Conservation (phyloP, 2,113 vertebrate species). For the Varanus salvator region DNA sequence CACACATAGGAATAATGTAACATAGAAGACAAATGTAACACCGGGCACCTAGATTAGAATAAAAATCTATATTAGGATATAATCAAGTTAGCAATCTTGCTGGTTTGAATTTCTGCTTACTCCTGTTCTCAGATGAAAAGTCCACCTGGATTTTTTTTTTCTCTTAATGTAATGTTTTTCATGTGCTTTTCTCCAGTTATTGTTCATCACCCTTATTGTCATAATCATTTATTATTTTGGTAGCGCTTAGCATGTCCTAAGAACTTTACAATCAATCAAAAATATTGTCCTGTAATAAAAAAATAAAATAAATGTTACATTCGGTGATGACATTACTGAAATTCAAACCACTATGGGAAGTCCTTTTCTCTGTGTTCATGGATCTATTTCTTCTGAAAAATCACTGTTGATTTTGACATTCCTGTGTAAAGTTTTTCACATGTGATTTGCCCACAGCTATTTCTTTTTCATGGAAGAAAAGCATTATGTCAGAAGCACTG, state of each 20-base stretch:
- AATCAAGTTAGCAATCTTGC: background rate
- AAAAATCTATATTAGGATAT: constrained; percentile 1
- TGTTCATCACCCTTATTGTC: background rate
- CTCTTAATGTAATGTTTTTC: background rate
- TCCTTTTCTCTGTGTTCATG: background rate
- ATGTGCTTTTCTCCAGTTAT: background rate
- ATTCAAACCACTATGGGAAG: background rate
- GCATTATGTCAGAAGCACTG: constrained; percentile 3
- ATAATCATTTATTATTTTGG: background rate
- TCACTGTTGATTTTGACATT: background rate
- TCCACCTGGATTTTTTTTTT: background rate
- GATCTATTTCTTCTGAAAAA: background rate
- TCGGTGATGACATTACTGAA: background rate
- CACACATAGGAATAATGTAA: background rate
- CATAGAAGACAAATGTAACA: background rate
- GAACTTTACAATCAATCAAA: background rate
- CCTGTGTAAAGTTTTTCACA: background rate
- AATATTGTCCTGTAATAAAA: background rate
- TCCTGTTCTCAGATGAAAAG: background rate
- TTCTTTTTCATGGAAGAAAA: background rate
- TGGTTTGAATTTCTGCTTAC: background rate
- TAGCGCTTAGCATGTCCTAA: constrained; percentile 4
- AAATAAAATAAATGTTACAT: background rate
- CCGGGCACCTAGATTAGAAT: background rate
- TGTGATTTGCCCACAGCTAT: background rate